Conservation (phyloP, 1,140 invertebrate genomes). For the Danaus plexippus region DNA sequence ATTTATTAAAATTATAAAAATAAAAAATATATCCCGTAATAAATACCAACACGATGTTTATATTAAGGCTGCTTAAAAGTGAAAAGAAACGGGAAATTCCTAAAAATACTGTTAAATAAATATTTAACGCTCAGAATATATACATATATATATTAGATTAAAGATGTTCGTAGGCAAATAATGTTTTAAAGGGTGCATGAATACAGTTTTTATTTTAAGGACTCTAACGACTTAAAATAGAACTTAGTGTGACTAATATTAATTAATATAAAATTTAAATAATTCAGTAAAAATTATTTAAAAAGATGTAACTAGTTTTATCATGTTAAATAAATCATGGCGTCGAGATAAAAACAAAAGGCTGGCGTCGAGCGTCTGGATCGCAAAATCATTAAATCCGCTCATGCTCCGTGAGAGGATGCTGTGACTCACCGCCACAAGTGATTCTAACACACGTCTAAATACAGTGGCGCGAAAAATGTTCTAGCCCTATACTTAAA, state of each 20-base stretch:
- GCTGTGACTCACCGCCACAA: conserved; percentile 35
- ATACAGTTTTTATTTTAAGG: too few relatives aligned
- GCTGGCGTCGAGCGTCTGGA: conserved; percentile 16
- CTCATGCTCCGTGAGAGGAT: conserved; percentile 61
- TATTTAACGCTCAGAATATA: too few relatives aligned
- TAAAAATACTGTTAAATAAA: too few relatives aligned
- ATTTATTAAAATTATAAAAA: too few relatives aligned
- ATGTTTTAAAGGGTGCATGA: too few relatives aligned
- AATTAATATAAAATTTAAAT: background rate
- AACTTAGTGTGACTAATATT: background rate
- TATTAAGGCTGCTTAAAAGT: too few relatives aligned
- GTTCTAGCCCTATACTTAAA: conserved; percentile 19
- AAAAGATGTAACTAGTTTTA: background rate
- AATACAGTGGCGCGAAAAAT: conserved; percentile 26
- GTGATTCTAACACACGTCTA: conserved; percentile 17
- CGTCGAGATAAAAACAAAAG: conserved; percentile 1
- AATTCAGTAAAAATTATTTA: background rate
- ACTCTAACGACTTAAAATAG: too few relatives aligned
- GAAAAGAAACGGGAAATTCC: too few relatives aligned
- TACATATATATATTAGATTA: too few relatives aligned
- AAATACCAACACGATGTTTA: too few relatives aligned
- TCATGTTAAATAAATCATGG: background rate
- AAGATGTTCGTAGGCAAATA: too few relatives aligned
- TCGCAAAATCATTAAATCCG: conserved; percentile 60
- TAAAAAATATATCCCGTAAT: too few relatives aligned